Base-by-base conservation (phyloP, 2,797 vertebrate genomes). In the Anabacerthia variegaticeps region DNA sequence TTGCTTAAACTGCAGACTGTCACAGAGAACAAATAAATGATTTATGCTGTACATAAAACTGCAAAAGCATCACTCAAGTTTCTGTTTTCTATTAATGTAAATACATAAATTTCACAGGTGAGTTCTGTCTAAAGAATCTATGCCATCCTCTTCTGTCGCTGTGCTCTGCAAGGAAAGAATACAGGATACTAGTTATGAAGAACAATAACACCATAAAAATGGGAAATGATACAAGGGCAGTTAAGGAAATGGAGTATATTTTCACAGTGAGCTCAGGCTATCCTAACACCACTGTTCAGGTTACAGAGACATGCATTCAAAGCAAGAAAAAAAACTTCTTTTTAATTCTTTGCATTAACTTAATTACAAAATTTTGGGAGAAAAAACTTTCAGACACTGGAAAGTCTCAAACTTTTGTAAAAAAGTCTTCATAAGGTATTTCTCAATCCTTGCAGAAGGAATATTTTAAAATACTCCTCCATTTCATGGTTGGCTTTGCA, bases 1-100 rank as follows among this genome's bases (percentile, higher is more conserved):
- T 95, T 95, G 82, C 95, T 95, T 95, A 85, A 89, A 89, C 61
- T 92, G 89, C 96, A 95, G 56, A 81, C 71, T 93, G 80, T 79
- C 84, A 92, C 67, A 88, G n/a, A 62, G 69, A 76, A 72, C 21
- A 93, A 92, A 80, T 76, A 91, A 95, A 95, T 95, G 1, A 91
- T 88, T 96, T 92, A 76, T 85, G 63, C 37, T 84, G 22, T 71
- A 61, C 7, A 3, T 67, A 90, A 78, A 94, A 67, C 34, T 85
- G 67, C 83, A 88, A 91, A 95, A 73, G n/a, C 55, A 90, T 91
- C 89, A 66, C 44, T 91, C 91, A 82, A n/a, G 37, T 88, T 51
- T 87, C 59, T 90, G 27, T 71, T 95, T 95, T 93, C 67, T 88
- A 48, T 82, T 95, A 92, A 90, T 39, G 62, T 54, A 93, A 91